Percentiles rank a stretch among this genome's conserved stretches.
These are phyloP conservation scores for Siphamia tubifer DNA, from an alignment of 2,113 vertebrate genomes.

Conservation along the genomic window DNA sequence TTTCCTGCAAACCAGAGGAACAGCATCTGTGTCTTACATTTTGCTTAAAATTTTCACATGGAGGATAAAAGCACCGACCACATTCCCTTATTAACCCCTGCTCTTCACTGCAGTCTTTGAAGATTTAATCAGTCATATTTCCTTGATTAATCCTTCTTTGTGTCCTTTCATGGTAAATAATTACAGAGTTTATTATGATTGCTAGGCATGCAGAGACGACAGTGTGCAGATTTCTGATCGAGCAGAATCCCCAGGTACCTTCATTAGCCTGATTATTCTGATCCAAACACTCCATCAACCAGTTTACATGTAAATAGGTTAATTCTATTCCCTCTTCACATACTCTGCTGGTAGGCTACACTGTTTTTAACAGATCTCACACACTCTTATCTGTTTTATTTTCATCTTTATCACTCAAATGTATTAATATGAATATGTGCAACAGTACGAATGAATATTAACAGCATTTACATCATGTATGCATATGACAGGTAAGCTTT, in stretches of 20 bases:
- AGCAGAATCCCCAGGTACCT: constrained; percentile 59
- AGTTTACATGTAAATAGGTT: constrained; percentile 69
- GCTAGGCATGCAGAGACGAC: constrained; percentile 22
- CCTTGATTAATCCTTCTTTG: constrained; percentile 60
- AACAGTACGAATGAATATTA: not conserved
- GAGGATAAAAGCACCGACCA: constrained; percentile 32
- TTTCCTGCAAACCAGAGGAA: constrained; percentile 8
- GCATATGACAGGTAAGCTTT: no score
- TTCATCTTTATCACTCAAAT: not conserved
- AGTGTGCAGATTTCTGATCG: constrained; percentile 47
- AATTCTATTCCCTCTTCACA: constrained; percentile 46
- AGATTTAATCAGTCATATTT: constrained; percentile 64
- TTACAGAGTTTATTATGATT: constrained; percentile 43
- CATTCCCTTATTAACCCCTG: constrained; percentile 17
- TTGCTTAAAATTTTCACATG: constrained; percentile 24
- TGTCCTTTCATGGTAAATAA: constrained; percentile 60
- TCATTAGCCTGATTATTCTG: constrained; percentile 71
- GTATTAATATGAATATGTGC: not conserved
- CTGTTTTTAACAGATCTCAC: not conserved
- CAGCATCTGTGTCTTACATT: constrained; percentile 1
- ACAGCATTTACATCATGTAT: no score
- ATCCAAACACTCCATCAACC: constrained; percentile 53
- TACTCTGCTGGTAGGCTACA: not conserved
- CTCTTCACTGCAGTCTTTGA: constrained; percentile 50
- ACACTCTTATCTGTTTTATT: constrained; percentile 3